Percentiles rank a stretch among this genome's conserved stretches.
Conservation (phyloP, 2,888 invertebrate genomes). For the Entomobrya proxima region DNA sequence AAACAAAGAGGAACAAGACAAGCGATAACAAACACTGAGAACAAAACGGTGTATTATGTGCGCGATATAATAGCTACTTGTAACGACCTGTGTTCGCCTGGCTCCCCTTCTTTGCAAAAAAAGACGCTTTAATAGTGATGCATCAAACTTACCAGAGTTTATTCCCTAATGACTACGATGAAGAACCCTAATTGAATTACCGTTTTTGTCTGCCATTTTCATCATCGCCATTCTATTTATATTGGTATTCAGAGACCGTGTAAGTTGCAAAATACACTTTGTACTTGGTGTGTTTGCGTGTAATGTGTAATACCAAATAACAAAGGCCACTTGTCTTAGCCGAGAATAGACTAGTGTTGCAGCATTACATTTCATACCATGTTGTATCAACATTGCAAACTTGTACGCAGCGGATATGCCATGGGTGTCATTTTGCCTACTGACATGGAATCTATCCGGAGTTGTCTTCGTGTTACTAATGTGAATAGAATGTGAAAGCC, state of each 20-base stretch:
- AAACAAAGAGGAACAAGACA: neutral
- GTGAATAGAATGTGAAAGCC: too few species aligned
- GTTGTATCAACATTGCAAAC: too few species aligned
- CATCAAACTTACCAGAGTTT: neutral
- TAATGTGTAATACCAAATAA: too few species aligned
- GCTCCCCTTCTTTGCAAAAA: neutral
- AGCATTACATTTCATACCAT: too few species aligned
- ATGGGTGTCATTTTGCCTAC: too few species aligned
- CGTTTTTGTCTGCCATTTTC: slow-evolving; percentile 18
- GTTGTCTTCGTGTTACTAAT: too few species aligned
- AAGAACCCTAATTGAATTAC: slow-evolving; percentile 56
- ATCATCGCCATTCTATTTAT: neutral
- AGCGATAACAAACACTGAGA: neutral
- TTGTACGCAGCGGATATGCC: too few species aligned
- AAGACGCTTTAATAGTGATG: neutral
- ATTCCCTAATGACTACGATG: slow-evolving; percentile 48
- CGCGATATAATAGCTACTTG: neutral
- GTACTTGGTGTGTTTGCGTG: too few species aligned
- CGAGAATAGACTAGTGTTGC: too few species aligned
- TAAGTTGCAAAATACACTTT: too few species aligned
- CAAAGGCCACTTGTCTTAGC: too few species aligned
- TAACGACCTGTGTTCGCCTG: neutral
- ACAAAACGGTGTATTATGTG: neutral
- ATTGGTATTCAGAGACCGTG: neutral
- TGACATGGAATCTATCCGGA: too few species aligned